Percentiles rank a stretch among this genome's conserved stretches.
These are phyloP conservation scores for Junco hyemalis DNA, from an alignment of 2,113 vertebrate genomes.

Conservation along the genomic window DNA sequence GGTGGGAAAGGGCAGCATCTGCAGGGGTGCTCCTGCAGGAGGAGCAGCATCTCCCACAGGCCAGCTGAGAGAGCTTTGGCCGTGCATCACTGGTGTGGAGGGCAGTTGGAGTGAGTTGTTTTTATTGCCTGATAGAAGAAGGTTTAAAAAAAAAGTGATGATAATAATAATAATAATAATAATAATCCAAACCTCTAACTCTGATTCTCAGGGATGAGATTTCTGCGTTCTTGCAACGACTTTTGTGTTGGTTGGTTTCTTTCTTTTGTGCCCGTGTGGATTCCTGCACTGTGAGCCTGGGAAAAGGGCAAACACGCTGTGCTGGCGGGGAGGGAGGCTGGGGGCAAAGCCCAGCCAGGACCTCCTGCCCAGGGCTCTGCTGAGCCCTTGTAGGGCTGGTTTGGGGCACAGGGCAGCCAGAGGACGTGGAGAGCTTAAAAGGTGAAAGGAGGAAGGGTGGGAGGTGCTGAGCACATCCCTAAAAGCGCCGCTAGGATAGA, in stretches of 20 bases:
- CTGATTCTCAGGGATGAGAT: constrained; percentile 74
- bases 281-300: constrained; percentile 35
- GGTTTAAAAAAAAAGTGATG: background rate
- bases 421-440: background rate
- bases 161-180: background rate
- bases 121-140: constrained; percentile 32
- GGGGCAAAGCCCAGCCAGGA: background rate
- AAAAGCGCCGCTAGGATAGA: background rate
- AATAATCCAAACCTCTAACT: constrained; percentile 57
- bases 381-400: background rate
- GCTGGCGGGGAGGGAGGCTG: background rate
- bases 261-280: background rate
- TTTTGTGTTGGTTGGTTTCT: background rate
- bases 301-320: background rate
- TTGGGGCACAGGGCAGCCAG: background rate
- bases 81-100: background rate
- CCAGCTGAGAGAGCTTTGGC: constrained; percentile 16
- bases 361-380: background rate
- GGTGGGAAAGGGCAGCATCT: constrained; percentile 38
- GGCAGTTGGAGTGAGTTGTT: constrained; percentile 52
- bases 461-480: background rate
- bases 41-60: background rate
- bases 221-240: background rate
- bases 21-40: constrained; percentile 26
- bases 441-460: background rate